Percentiles rank a stretch among this genome's conserved stretches.
phyloP scores from a whole-genome alignment of 2,797 vertebrate genomes.

The Hapalemur alaotrensis region DNA sequence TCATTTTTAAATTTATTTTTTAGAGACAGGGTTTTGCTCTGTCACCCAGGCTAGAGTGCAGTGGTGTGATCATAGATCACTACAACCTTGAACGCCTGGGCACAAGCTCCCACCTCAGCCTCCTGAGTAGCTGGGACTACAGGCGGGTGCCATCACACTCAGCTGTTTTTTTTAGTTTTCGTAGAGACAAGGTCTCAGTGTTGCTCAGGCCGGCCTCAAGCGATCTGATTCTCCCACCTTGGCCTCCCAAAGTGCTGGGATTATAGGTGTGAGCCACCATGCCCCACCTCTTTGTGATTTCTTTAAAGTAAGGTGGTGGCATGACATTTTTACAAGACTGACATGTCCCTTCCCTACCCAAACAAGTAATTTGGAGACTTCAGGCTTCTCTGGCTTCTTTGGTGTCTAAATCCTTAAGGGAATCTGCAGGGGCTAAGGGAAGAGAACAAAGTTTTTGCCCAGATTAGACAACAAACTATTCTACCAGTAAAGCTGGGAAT shows the following conservation, averaged over 20 bases:
- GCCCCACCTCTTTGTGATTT: background rate
- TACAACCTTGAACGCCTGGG: background rate
- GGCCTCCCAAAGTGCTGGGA: background rate
- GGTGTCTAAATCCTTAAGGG: background rate
- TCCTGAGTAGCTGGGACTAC: background rate
- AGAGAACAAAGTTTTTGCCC: background rate
- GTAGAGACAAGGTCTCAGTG: background rate
- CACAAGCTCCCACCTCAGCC: background rate
- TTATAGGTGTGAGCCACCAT: background rate
- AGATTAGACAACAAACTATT: background rate
- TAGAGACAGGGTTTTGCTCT: background rate
- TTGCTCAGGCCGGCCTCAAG: background rate
- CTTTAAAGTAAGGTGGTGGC: background rate
- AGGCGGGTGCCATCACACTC: background rate
- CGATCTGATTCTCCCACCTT: no score
- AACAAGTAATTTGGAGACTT: background rate
- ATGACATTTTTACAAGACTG: background rate
- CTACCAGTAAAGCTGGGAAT: background rate
- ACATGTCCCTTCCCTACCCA: background rate
- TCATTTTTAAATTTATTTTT: background rate
- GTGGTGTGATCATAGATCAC: background rate
- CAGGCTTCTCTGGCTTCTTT: background rate
- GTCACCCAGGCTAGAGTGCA: background rate
- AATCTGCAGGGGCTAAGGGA: background rate
- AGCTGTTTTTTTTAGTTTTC: background rate